Evolutionary conservation across 2,797 vertebrate species (phyloP).

Genomic region (Oryzias sinensis): DNA sequence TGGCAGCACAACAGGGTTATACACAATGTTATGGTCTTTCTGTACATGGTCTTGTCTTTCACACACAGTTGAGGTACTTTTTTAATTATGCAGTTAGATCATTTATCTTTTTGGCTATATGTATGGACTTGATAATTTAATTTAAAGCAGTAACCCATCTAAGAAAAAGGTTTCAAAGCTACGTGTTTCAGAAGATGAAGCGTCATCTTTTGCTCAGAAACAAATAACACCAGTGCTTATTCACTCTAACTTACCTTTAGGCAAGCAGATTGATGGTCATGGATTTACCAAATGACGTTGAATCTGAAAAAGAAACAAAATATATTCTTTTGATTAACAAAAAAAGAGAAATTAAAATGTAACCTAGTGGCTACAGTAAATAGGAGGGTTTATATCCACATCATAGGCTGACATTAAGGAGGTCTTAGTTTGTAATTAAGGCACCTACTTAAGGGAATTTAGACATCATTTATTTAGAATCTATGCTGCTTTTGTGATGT

Average conservation of each 20-base stretch:
- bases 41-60: conserved; percentile 40
- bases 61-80: conserved; percentile 26
- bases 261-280: conserved; percentile 37
- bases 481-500: too few species aligned
- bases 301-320: not conserved
- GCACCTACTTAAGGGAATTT: not conserved
- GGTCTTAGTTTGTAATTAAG: conserved; percentile 3
- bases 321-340: conserved; percentile 3
- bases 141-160: too few species aligned
- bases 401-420: conserved; percentile 5
- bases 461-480: too few species aligned
- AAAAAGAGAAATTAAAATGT: conserved; percentile 3
- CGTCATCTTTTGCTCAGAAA: conserved; percentile 6
- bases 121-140: not conserved
- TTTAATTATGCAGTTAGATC: conserved; percentile 1
- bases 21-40: conserved; percentile 59
- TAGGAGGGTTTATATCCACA: conserved; percentile 8
- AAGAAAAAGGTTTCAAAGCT: conserved; percentile 12
- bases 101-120: not conserved
- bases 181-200: conserved; percentile 15
- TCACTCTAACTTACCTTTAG: conserved; percentile 53
- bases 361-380: conserved; percentile 12
- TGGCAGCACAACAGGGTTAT: conserved; percentile 72
- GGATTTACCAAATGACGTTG: conserved; percentile 41
- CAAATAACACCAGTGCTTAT: not conserved